Evolutionary conservation across 2,797 vertebrate genomes (phyloP).

Genomic region (Rhinichthys osculus): DNA sequence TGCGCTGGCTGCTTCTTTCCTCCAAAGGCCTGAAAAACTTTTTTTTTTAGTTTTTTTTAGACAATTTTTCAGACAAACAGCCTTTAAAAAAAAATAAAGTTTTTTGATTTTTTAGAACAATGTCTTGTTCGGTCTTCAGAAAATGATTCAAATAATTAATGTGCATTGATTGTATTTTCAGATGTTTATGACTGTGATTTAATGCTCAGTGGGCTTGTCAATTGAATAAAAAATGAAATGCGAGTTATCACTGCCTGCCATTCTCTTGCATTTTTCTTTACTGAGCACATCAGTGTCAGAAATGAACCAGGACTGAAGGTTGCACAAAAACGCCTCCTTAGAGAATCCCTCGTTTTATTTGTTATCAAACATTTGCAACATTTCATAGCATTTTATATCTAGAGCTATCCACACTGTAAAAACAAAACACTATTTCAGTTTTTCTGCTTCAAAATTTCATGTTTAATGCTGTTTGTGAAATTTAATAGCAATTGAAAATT

Average conservation of each 20-base stretch:
- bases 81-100: background rate
- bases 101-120: background rate
- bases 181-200: slow-evolving; percentile 30
- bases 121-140: slow-evolving; percentile 9
- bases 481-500: background rate
- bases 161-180: slow-evolving; percentile 32
- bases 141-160: slow-evolving; percentile 22
- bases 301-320: background rate
- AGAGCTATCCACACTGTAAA: background rate
- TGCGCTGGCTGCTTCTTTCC: slow-evolving; percentile 20
- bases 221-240: slow-evolving; percentile 15
- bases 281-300: background rate
- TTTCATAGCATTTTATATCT: background rate
- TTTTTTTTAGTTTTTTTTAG: background rate
- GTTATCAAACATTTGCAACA: background rate
- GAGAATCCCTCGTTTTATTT: background rate
- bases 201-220: slow-evolving; percentile 15
- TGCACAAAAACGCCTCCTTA: background rate
- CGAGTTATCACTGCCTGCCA: background rate
- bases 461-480: background rate
- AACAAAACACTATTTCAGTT: background rate
- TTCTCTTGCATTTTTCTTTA: slow-evolving; percentile 3
- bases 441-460: background rate
- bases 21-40: slow-evolving; percentile 30
- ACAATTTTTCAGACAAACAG: background rate